phyloP scores from a whole-genome alignment of 2,797 vertebrate species.

The Catostomus latipinnis region DNA sequence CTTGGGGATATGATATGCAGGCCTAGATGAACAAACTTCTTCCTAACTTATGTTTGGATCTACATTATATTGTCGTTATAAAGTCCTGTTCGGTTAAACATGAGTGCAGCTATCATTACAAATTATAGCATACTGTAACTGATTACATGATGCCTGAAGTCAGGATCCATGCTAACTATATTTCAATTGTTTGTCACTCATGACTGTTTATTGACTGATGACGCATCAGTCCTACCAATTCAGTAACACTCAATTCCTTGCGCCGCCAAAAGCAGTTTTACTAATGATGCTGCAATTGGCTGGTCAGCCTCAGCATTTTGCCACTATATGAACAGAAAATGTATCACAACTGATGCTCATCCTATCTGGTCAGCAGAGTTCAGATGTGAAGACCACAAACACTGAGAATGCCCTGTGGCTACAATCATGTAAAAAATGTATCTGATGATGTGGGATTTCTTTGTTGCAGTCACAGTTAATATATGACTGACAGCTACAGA shows the following conservation, averaged over 20 bases:
- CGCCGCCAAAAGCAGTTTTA: conserved; percentile 11
- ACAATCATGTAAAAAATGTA: background rate
- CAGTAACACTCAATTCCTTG: background rate
- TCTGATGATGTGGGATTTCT: conserved; percentile 12
- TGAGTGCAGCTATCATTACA: too few relatives aligned
- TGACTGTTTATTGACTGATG: conserved; percentile 37
- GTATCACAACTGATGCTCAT: too few relatives aligned
- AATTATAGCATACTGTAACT: background rate
- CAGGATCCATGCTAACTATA: conserved; percentile 5
- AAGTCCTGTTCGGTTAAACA: too few relatives aligned
- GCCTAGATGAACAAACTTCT: too few relatives aligned
- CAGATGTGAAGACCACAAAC: background rate
- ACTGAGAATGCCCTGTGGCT: background rate
- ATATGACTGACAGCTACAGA: conserved; percentile 1
- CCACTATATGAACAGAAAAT: too few relatives aligned
- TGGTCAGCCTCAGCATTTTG: conserved; percentile 16
- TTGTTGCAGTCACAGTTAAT: background rate
- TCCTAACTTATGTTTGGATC: too few relatives aligned
- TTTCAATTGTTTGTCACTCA: conserved; percentile 7
- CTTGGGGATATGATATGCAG: too few relatives aligned
- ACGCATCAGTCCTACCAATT: conserved; percentile 13
- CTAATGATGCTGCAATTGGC: background rate
- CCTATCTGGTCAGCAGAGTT: background rate
- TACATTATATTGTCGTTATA: too few relatives aligned
- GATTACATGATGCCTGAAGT: conserved; percentile 21